Conservation (phyloP, 2,797 vertebrate species). For the Poecilia velifera region DNA sequence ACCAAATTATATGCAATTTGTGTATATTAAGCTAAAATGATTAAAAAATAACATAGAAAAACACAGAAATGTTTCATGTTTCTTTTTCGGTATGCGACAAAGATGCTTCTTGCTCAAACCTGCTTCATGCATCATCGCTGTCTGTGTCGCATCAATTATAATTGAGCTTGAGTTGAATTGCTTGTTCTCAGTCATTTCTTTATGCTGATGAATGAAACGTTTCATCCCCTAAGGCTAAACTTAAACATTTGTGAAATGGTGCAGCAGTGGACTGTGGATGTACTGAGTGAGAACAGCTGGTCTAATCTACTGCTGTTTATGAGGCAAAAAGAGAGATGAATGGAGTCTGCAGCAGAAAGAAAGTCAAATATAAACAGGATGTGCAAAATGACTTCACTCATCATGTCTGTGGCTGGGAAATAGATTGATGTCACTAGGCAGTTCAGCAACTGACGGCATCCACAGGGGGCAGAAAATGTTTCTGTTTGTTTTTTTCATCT, state of each 20-base stretch:
- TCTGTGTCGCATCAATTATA: background rate
- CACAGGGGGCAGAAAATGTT: background rate
- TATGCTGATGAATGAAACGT: background rate
- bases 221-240: background rate
- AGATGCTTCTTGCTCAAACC: background rate
- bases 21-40: background rate
- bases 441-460: background rate
- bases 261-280: background rate
- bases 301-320: background rate
- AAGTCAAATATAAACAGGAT: background rate
- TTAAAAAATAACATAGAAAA: background rate
- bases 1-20: background rate
- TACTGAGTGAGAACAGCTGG: background rate
- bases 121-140: background rate
- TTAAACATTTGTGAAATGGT: background rate
- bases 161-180: background rate
- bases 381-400: background rate
- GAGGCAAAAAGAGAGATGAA: background rate
- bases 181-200: background rate
- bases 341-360: background rate
- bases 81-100: background rate
- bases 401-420: background rate
- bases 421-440: background rate
- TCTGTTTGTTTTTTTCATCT: background rate
- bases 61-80: background rate